Evolutionary conservation across 2,113 vertebrate species (phyloP).

Genomic region (Ochotona curzoniae): DNA sequence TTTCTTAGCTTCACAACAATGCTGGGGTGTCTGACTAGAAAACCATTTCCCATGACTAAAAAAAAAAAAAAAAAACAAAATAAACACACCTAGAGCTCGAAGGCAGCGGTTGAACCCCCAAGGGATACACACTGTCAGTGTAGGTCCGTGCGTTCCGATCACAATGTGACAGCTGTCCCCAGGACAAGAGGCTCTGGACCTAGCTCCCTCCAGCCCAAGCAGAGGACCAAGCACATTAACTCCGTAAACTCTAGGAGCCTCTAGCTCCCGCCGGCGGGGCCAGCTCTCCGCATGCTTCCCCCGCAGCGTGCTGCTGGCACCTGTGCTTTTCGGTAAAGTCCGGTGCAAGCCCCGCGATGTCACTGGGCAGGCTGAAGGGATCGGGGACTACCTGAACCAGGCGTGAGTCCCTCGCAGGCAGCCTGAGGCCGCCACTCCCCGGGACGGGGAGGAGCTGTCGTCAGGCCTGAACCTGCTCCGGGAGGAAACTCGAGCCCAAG

Average conservation of each 20-base stretch:
- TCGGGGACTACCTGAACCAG: background rate
- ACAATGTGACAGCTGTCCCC: background rate
- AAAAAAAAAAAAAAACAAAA: background rate
- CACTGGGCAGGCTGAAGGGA: background rate
- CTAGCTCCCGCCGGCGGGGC: background rate
- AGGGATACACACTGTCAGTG: background rate
- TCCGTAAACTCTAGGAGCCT: background rate
- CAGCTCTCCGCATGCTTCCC: background rate
- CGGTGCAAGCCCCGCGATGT: background rate
- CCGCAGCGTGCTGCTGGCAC: too few species aligned
- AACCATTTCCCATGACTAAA: background rate
- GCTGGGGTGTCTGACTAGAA: background rate
- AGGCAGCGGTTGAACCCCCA: background rate
- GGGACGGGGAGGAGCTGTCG: conserved; percentile 1
- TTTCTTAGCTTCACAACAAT: conserved; percentile 29
- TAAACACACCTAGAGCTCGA: background rate
- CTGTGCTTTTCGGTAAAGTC: too few species aligned
- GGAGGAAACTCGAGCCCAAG: background rate
- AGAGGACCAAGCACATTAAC: background rate
- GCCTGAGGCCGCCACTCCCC: background rate
- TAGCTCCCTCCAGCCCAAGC: background rate
- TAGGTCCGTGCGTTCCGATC: background rate
- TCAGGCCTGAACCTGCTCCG: fast-evolving
- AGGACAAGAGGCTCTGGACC: background rate
- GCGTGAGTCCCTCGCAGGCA: background rate